These are phyloP conservation scores for Beaufortia kweichowensis DNA, from an alignment of 2,113 vertebrate genomes.

Conservation along the genomic window DNA sequence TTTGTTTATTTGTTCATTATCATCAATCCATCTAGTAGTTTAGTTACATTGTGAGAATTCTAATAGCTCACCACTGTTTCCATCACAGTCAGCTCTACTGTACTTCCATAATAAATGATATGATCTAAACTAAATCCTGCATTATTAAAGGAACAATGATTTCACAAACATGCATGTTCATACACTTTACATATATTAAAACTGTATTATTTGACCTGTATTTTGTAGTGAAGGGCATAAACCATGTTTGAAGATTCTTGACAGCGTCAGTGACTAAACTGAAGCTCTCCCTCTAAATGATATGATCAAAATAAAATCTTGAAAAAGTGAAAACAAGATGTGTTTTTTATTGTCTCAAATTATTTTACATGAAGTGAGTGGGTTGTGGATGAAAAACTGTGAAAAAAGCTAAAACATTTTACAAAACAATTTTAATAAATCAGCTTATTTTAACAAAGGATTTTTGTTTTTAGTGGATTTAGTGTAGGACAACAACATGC, in stretches of 20 bases:
- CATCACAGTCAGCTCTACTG: background rate
- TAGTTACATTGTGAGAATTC: background rate
- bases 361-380: background rate
- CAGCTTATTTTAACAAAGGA: too few relatives aligned
- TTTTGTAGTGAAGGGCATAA: background rate
- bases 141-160: background rate
- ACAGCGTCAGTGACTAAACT: conserved; percentile 32
- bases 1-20: background rate
- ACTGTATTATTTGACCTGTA: background rate
- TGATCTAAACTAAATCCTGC: background rate
- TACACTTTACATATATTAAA: background rate
- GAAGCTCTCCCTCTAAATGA: conserved; percentile 64
- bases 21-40: background rate
- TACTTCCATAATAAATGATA: background rate
- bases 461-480: too few relatives aligned
- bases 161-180: background rate
- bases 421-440: too few relatives aligned
- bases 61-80: conserved; percentile 2
- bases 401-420: too few relatives aligned
- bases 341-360: background rate
- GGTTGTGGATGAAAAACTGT: too few relatives aligned
- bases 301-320: conserved; percentile 61
- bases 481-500: too few relatives aligned
- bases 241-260: background rate
- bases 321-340: conserved; percentile 53